Evolutionary conservation across 1,140 invertebrate genomes (phyloP).

Genomic region (Akabosia matsudoensis): DNA sequence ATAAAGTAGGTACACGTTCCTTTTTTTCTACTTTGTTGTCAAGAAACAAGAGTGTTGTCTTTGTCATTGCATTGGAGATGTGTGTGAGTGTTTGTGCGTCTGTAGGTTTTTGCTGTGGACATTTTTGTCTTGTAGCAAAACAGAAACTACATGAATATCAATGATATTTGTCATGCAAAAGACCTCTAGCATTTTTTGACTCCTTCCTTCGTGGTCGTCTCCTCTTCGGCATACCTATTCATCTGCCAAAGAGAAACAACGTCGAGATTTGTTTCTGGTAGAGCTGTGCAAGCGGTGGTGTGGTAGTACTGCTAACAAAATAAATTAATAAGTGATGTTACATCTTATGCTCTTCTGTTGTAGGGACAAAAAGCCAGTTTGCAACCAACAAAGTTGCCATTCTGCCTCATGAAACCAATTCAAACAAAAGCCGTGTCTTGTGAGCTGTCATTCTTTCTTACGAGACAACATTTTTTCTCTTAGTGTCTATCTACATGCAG

Average conservation of each 20-base stretch:
- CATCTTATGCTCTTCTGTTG: background rate
- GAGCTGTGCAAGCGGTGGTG: background rate
- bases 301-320: background rate
- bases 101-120: background rate
- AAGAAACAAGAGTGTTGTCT: background rate
- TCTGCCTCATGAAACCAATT: background rate
- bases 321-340: background rate
- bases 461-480: no score
- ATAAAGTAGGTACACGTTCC: background rate
- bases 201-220: no score
- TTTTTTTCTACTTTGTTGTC: background rate
- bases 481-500: no score
- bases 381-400: background rate
- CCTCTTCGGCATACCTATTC: no score
- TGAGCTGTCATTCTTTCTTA: background rate
- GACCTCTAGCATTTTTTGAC: no score
- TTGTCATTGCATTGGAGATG: background rate
- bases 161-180: no score
- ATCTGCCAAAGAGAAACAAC: no score
- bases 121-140: background rate
- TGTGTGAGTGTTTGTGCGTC: background rate
- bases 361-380: conserved; percentile 22
- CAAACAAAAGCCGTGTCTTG: background rate
- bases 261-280: no score
- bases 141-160: no score